These are phyloP conservation scores for Pogonomyrmex barbatus DNA, from an alignment of 1,140 invertebrate species.

Conservation along the genomic window DNA sequence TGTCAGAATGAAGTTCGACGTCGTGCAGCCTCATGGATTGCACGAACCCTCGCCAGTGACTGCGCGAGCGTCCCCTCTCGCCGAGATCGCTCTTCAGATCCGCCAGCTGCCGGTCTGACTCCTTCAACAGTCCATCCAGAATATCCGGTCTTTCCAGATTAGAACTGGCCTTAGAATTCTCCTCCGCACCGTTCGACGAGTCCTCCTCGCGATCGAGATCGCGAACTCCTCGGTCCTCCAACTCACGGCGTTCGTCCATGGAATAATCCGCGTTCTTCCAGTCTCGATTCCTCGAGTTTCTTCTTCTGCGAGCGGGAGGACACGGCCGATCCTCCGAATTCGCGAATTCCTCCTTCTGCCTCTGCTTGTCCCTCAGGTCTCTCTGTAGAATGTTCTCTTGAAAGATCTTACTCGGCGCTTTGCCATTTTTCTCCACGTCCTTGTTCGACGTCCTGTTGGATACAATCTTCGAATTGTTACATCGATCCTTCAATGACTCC, in stretches of 20 bases:
- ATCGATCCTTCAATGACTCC: slow-evolving; percentile 68
- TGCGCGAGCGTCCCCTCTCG: slow-evolving; percentile 75
- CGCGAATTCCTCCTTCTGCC: slow-evolving; percentile 44
- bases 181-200: slow-evolving; percentile 10
- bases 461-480: slow-evolving; percentile 61
- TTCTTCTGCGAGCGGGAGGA: slow-evolving; percentile 62
- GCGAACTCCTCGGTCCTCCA: slow-evolving; percentile 15
- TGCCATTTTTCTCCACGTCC: slow-evolving; percentile 25
- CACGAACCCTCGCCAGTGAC: slow-evolving; percentile 77
- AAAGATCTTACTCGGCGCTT: slow-evolving; percentile 31
- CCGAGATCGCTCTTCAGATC: slow-evolving; percentile 76
- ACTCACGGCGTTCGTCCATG: background rate
- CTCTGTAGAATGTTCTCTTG: slow-evolving; percentile 39
- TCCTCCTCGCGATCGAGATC: background rate
- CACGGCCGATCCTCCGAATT: slow-evolving; percentile 52
- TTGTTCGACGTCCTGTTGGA: slow-evolving; percentile 29
- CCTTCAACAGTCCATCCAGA: slow-evolving; percentile 80
- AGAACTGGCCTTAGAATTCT: slow-evolving; percentile 32
- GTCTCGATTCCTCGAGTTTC: slow-evolving; percentile 60
- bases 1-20: slow-evolving; percentile 81
- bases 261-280: slow-evolving; percentile 27
- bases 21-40: slow-evolving; percentile 80
- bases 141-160: slow-evolving; percentile 79
- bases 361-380: slow-evolving; percentile 34
- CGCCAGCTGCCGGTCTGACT: slow-evolving; percentile 79